phyloP scores from a whole-genome alignment of 2,888 invertebrate species.

The Actias luna region DNA sequence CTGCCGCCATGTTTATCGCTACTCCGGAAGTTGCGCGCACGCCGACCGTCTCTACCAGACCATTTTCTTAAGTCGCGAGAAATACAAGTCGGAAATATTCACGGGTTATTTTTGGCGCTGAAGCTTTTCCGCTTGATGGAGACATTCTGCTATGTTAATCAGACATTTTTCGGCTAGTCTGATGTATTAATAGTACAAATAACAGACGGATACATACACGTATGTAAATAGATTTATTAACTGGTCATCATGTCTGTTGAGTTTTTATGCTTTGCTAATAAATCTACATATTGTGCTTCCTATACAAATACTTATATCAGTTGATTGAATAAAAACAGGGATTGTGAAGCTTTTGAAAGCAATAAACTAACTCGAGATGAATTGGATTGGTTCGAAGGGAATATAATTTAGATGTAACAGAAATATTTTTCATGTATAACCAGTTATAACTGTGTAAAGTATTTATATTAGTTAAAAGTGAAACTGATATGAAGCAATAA shows the following conservation, averaged over 20 bases:
- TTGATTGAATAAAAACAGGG: not conserved
- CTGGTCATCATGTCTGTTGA: constrained; percentile 44
- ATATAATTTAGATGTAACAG: not conserved
- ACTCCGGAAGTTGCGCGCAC: constrained; percentile 80
- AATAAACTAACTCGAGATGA: not conserved
- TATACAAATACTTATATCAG: not conserved
- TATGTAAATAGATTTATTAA: constrained; percentile 60
- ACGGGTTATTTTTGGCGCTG: constrained; percentile 68
- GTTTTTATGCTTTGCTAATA: constrained; percentile 2
- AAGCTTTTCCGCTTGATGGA: constrained; percentile 77
- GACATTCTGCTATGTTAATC: constrained; percentile 73
- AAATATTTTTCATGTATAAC: not conserved
- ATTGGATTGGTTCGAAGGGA: not conserved
- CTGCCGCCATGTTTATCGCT: constrained; percentile 76
- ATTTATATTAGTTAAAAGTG: constrained; percentile 1
- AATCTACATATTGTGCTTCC: not conserved
- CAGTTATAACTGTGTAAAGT: not conserved
- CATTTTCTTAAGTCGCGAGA: constrained; percentile 69
- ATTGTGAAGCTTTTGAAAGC: not conserved
- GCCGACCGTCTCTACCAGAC: constrained; percentile 73
- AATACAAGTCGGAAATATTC: constrained; percentile 76
- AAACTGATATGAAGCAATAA: constrained; percentile 6
- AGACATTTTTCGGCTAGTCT: constrained; percentile 65
- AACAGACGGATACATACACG: constrained; percentile 26
- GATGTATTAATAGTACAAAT: constrained; percentile 58